Conservation (phyloP, 2,113 vertebrate species). For the Struthio camelus region DNA sequence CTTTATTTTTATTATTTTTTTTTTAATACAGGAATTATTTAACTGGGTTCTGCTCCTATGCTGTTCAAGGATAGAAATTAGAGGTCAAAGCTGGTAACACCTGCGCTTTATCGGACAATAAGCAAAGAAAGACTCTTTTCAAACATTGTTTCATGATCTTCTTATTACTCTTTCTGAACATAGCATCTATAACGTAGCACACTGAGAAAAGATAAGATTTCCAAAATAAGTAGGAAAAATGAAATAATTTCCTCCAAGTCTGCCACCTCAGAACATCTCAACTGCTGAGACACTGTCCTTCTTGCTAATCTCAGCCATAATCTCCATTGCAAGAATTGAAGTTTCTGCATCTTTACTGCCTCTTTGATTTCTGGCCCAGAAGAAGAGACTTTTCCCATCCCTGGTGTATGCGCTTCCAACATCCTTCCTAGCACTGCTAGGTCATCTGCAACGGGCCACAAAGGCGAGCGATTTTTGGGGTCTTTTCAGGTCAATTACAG, state of each 20-base stretch:
- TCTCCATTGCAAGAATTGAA: neutral
- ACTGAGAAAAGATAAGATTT: neutral
- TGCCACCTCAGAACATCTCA: neutral
- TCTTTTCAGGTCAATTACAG: neutral
- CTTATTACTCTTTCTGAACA: neutral
- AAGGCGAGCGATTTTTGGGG: neutral
- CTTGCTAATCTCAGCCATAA: neutral
- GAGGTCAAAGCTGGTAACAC: neutral
- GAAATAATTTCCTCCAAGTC: neutral
- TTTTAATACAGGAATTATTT: neutral
- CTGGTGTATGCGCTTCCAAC: neutral
- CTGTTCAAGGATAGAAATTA: neutral
- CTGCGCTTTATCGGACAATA: neutral
- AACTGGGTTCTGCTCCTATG: neutral
- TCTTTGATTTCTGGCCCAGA: neutral
- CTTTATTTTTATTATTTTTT: neutral
- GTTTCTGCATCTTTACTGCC: neutral
- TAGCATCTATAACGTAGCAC: neutral
- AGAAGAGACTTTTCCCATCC: neutral
- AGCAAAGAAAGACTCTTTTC: neutral
- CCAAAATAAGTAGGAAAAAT: neutral
- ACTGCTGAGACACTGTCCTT: neutral
- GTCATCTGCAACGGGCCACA: neutral
- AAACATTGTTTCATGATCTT: neutral
- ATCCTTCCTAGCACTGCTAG: fast-evolving